phyloP scores from a whole-genome alignment of 2,113 vertebrate species.

The Mystacornis crossleyi region DNA sequence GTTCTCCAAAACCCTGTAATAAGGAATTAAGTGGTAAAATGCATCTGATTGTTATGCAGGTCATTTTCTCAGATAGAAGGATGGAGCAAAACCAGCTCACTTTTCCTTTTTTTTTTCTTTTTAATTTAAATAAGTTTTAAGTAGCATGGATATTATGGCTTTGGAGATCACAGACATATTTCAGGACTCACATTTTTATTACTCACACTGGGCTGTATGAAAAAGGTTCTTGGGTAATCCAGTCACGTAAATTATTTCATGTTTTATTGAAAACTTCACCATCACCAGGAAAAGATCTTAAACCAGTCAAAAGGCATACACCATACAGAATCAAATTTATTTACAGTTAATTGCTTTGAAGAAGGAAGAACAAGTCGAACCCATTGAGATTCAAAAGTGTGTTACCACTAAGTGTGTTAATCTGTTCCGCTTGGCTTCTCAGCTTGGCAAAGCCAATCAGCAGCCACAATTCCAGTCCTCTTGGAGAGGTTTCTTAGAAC shows the following conservation, averaged over 20 bases:
- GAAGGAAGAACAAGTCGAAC: background rate
- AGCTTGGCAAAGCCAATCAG: background rate
- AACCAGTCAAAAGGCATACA: background rate
- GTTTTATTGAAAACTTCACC: background rate
- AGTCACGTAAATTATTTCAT: background rate
- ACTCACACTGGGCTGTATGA: background rate
- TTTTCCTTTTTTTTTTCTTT: background rate
- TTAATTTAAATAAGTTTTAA: background rate
- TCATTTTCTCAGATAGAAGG: background rate
- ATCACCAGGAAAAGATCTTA: background rate
- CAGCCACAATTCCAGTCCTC: background rate
- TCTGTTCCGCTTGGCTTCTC: background rate
- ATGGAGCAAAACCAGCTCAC: background rate
- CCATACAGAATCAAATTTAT: background rate
- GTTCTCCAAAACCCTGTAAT: background rate
- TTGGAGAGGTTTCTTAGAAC: background rate
- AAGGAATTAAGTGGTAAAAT: background rate
- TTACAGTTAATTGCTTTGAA: background rate
- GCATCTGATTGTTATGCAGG: background rate
- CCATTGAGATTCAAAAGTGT: background rate
- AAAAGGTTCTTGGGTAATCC: background rate
- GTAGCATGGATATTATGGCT: background rate
- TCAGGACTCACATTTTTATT: background rate
- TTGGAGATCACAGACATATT: background rate
- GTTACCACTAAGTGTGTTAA: background rate